Percentiles rank a stretch among this genome's conserved stretches.
These are phyloP conservation scores for Cephalopholis sonnerati DNA, from an alignment of 2,113 vertebrate genomes.

Conservation along the genomic window DNA sequence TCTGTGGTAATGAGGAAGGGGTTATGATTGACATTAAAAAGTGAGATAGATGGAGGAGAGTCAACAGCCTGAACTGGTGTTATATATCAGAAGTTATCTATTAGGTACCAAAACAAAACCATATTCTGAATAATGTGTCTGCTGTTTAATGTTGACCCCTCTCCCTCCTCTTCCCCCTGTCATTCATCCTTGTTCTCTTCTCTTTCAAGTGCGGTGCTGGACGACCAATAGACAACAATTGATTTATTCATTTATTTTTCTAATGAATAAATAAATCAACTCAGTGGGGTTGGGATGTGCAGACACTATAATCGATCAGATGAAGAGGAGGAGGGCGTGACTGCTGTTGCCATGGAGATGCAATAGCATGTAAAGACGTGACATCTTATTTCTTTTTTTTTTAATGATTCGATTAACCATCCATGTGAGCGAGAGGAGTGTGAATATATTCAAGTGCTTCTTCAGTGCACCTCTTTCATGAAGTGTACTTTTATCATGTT, in stretches of 20 bases:
- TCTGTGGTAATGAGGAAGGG: not conserved
- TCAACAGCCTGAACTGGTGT: not conserved
- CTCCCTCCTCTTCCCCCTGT: constrained; percentile 6
- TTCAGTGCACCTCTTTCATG: constrained; percentile 25
- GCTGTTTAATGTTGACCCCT: not conserved
- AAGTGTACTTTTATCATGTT: constrained; percentile 51
- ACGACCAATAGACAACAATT: constrained; percentile 68
- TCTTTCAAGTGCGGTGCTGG: constrained; percentile 75
- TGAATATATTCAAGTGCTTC: constrained; percentile 57
- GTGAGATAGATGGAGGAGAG: not conserved
- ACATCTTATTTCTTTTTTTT: not conserved
- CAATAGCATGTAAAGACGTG: constrained; percentile 6
- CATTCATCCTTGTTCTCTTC: constrained; percentile 69
- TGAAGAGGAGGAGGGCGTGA: constrained; percentile 24
- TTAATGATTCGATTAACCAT: constrained; percentile 18
- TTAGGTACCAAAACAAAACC: not conserved
- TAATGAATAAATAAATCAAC: constrained; percentile 64
- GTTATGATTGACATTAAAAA: not conserved
- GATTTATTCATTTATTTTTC: constrained; percentile 67
- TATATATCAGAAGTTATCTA: not conserved
- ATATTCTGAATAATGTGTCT: too few species aligned
- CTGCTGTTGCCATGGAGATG: constrained; percentile 20
- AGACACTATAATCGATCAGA: constrained; percentile 17
- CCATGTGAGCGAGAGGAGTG: constrained; percentile 23
- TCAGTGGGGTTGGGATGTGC: not conserved